Evolutionary conservation across 1,140 invertebrate genomes (phyloP), one percentile per base, ranked within the genome.

Genomic region (Acromyrmex charruanus): DNA sequence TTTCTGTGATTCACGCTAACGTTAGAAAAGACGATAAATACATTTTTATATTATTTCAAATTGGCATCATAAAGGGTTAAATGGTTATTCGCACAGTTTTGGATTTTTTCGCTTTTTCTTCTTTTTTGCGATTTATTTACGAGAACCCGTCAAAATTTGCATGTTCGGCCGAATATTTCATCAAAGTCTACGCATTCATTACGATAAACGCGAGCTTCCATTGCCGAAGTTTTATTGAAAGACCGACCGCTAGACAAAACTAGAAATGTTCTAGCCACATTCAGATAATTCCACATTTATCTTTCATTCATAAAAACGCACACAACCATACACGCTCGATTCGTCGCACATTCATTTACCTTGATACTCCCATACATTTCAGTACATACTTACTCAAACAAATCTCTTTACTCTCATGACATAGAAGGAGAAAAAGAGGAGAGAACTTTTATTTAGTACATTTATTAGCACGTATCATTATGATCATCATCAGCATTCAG

Each of bases 391-490:
- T 72, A 25, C 66, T 81, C 16, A 49, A 82, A 58, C 72, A 53
- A 3, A 44, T 88, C 28, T 74, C 39, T 28, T 80, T 49, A 75
- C 28, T 61, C 77, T 79, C 58, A 59, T 18, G 44, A 72, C 1
- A 10, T 53, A 44, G 51, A 14, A 2, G 49, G 14, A 69, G 6
- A 69, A 21, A 28, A 68, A 61, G 44, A 63, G 21, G 21, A 72
- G 59, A 44, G n/a, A 58, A 31, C 58, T 65, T 81, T 87, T 35
- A 31, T 51, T 51, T 86, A 44, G 39, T 44, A 44, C 2, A 44
- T 12, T 44, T 44, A 44, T 80, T 61, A 35, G 53, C 87, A 86
- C 88, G 75, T 88, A 80, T 77, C 14, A 39, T 74, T 53, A 59
- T 25, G 63, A 66, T 68, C 35, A 44, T 68, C 44, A 58, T 68